phyloP scores from a whole-genome alignment of 2,113 vertebrate species.

The Triplophysa siluroides region DNA sequence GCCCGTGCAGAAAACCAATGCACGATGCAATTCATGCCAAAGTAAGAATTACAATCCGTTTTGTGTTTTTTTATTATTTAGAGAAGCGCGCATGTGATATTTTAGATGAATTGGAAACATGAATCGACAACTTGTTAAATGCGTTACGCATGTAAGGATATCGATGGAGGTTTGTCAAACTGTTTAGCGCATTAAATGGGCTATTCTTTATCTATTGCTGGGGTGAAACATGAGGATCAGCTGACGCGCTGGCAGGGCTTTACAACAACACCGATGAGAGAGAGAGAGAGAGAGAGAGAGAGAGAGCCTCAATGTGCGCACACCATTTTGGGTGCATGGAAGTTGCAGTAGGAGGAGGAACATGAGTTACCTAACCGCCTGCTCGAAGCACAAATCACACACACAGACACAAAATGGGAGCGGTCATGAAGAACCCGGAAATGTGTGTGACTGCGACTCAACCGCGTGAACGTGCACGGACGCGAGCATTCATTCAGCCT shows the following conservation, averaged over 20 bases:
- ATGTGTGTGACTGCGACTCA: slow-evolving; percentile 8
- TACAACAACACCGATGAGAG: slow-evolving; percentile 59
- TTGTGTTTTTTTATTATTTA: not conserved
- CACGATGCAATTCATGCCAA: too few relatives aligned
- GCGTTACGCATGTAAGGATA: not conserved
- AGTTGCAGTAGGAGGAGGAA: slow-evolving; percentile 44
- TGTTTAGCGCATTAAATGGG: not conserved
- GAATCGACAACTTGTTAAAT: not conserved
- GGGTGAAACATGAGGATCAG: slow-evolving; percentile 81
- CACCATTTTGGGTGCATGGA: slow-evolving; percentile 66
- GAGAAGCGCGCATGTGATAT: not conserved
- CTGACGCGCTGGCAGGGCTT: slow-evolving; percentile 81
- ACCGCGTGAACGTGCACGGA: not conserved
- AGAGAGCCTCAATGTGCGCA: slow-evolving; percentile 41
- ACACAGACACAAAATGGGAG: slow-evolving; percentile 60
- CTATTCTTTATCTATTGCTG: slow-evolving; percentile 58
- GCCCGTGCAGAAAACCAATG: not conserved
- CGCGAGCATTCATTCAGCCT: not conserved
- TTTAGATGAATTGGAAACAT: not conserved
- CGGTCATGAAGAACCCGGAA: slow-evolving; percentile 57
- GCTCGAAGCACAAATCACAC: slow-evolving; percentile 41
- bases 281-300: slow-evolving; percentile 39
- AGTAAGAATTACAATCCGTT: not conserved
- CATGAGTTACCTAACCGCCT: slow-evolving; percentile 54
- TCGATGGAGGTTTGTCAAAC: not conserved